Evolutionary conservation across 2,888 invertebrate genomes (phyloP).

Genomic region (Drosophila buzzatii): DNA sequence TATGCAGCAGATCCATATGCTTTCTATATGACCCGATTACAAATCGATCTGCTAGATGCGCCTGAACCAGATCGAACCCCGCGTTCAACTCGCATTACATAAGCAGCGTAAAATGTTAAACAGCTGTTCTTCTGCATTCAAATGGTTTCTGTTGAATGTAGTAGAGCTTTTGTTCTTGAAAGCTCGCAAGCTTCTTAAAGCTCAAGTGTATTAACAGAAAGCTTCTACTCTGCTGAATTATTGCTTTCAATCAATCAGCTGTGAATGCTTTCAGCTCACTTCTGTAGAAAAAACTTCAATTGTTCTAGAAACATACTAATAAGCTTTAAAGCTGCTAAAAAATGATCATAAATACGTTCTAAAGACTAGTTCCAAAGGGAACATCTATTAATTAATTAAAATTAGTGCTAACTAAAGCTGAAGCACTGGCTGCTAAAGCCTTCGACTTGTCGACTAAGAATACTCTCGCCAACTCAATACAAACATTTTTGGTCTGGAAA

Average conservation of each 20-base stretch:
- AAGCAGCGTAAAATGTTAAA: not conserved
- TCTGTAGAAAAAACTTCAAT: not conserved
- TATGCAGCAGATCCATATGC: conserved; percentile 24
- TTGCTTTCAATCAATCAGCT: too few species aligned
- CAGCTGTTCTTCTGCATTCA: not conserved
- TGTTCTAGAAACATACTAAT: not conserved
- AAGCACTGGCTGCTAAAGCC: too few species aligned
- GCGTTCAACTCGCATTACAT: not conserved
- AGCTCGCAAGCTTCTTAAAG: not conserved
- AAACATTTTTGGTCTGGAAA: not conserved
- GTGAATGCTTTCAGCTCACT: not conserved
- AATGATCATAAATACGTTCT: too few species aligned
- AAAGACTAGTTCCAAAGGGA: not conserved
- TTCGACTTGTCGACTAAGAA: not conserved
- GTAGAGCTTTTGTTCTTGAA: not conserved
- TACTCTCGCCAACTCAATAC: not conserved
- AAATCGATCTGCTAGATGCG: not conserved
- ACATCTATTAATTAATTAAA: not conserved
- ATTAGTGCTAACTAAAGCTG: too few species aligned
- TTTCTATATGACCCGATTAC: conserved; percentile 39
- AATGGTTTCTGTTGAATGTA: not conserved
- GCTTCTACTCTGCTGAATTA: not conserved
- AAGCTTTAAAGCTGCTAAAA: not conserved
- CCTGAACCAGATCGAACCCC: not conserved
- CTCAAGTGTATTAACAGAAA: not conserved